A percentile compares a stretch with the other conserved stretches of the same genome.
phyloP scores from a whole-genome alignment of 2,113 vertebrate genomes.

The Sigmodon hispidus region DNA sequence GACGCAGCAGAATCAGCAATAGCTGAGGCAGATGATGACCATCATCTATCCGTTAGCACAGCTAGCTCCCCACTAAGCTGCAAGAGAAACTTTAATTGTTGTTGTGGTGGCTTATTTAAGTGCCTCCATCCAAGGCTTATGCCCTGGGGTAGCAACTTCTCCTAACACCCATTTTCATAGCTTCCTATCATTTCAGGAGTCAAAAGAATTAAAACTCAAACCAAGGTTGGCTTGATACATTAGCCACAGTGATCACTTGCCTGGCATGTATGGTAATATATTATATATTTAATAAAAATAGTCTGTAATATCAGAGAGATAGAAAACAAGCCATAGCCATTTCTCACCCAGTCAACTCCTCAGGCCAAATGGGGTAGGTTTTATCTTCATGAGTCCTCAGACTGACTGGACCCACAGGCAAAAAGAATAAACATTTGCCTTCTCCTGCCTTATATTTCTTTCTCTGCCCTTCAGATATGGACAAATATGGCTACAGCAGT shows the following conservation, averaged over 20 bases:
- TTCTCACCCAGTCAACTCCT: too few relatives aligned
- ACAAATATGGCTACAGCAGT: too few relatives aligned
- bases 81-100: constrained; percentile 52
- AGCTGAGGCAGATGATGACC: not conserved
- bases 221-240: not conserved
- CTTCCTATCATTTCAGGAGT: constrained; percentile 35
- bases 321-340: too few relatives aligned
- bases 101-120: constrained; percentile 3
- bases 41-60: not conserved
- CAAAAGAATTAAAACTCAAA: constrained; percentile 16
- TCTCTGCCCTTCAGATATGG: too few relatives aligned
- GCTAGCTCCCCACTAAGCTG: not conserved
- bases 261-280: too few relatives aligned
- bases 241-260: not conserved
- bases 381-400: too few relatives aligned
- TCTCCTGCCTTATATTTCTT: too few relatives aligned
- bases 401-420: too few relatives aligned
- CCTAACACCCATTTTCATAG: not conserved
- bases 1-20: not conserved
- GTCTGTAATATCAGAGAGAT: too few relatives aligned
- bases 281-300: too few relatives aligned
- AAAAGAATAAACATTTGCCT: too few relatives aligned
- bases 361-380: too few relatives aligned
- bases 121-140: constrained; percentile 8
- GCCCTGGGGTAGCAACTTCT: not conserved